Conservation (phyloP, 1,140 invertebrate genomes). For the Drosophila orosa region DNA sequence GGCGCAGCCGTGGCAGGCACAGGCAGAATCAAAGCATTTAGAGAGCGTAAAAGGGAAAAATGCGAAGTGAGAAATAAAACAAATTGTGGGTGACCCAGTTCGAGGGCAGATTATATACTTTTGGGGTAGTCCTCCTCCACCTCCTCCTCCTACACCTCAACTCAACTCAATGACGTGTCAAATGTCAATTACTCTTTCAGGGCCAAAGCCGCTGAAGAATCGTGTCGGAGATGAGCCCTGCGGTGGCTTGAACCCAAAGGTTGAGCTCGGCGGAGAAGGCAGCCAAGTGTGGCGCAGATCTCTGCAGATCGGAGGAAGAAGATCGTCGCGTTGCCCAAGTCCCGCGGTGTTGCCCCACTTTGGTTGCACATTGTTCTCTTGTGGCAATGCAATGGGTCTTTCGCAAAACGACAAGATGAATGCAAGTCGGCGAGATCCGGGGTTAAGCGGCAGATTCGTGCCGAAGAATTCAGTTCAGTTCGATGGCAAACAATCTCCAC, state of each 20-base stretch:
- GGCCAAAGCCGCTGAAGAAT: constrained; percentile 40
- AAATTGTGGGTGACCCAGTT: constrained; percentile 57
- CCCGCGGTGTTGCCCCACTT: constrained; percentile 64
- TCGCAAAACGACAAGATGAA: constrained; percentile 42
- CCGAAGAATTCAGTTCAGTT: constrained; percentile 20
- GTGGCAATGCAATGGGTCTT: constrained; percentile 42
- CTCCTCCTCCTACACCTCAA: neutral
- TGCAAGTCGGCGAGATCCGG: constrained; percentile 33
- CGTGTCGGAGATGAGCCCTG: constrained; percentile 48
- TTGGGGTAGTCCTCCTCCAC: constrained; percentile 6
- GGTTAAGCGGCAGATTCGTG: constrained; percentile 47
- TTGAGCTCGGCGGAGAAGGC: constrained; percentile 45
- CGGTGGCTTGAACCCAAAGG: constrained; percentile 35
- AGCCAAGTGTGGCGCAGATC: constrained; percentile 58
- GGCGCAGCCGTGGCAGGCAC: constrained; percentile 41
- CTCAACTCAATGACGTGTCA: constrained; percentile 57
- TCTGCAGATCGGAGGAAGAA: constrained; percentile 39
- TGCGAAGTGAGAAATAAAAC: constrained; percentile 16
- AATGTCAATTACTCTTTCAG: constrained; percentile 59
- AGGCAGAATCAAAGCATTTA: constrained; percentile 57
- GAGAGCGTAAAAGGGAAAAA: constrained; percentile 31
- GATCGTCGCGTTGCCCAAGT: constrained; percentile 50
- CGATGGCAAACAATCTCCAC: constrained; percentile 32
- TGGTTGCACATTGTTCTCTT: constrained; percentile 65
- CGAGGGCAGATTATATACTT: constrained; percentile 36